Conservation (phyloP, 2,797 vertebrate species). For the Amniataba percoides region DNA sequence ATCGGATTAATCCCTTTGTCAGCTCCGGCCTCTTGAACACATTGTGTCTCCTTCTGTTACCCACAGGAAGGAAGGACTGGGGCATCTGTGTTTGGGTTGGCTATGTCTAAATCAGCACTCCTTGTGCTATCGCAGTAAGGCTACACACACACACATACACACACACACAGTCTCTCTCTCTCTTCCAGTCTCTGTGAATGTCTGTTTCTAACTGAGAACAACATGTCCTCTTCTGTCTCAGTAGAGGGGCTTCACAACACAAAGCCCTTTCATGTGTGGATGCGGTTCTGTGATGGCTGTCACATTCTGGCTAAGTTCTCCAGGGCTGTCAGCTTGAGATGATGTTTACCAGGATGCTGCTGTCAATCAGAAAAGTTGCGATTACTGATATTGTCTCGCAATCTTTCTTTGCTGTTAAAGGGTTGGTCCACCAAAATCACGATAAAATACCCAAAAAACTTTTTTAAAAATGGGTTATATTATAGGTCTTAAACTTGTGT, state of each 20-base stretch:
- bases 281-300: constrained; percentile 71
- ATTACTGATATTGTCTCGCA: constrained; percentile 34
- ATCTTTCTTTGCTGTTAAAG: constrained; percentile 36
- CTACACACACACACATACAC: constrained; percentile 40
- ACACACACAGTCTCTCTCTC: constrained; percentile 20
- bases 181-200: constrained; percentile 53
- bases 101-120: constrained; percentile 88
- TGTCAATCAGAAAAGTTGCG: constrained; percentile 76
- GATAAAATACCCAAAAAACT: not conserved
- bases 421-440: not conserved
- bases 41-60: constrained; percentile 87
- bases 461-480: too few species aligned
- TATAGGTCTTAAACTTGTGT: too few species aligned
- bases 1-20: constrained; percentile 84
- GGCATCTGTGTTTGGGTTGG: constrained; percentile 86
- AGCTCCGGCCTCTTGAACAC: constrained; percentile 83
- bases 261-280: constrained; percentile 79
- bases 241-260: constrained; percentile 70
- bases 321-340: constrained; percentile 69
- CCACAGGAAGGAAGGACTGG: constrained; percentile 82
- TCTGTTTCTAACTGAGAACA: constrained; percentile 75
- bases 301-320: constrained; percentile 71
- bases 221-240: constrained; percentile 79
- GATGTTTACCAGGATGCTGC: constrained; percentile 72
- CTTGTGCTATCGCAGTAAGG: constrained; percentile 72